Conservation (phyloP, 2,888 invertebrate species). For the Lasioglossum calceatum region DNA sequence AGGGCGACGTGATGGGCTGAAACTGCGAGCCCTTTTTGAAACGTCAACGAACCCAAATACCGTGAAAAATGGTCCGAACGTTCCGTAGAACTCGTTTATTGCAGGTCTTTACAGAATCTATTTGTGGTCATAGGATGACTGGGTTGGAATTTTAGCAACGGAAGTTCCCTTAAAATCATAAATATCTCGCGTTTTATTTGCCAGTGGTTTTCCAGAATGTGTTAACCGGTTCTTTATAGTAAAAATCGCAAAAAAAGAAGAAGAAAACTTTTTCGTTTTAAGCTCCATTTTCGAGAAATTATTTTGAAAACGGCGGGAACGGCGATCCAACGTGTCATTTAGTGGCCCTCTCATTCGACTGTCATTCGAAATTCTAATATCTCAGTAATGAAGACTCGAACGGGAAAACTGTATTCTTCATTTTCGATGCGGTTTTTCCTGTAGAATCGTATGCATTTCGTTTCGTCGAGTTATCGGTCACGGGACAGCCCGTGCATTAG, state of each 20-base stretch:
- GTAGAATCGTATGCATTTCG: neutral
- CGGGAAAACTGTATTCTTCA: neutral
- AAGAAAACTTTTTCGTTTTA: neutral
- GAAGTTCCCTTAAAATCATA: neutral
- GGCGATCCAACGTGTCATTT: neutral
- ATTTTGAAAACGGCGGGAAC: neutral
- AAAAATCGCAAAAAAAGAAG: neutral
- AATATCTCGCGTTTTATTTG: neutral
- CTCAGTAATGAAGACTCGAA: neutral
- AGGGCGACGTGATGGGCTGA: slow-evolving; percentile 7
- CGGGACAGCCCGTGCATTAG: neutral
- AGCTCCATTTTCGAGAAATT: neutral
- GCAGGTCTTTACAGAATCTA: neutral
- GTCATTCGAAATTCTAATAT: neutral
- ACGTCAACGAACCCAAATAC: neutral
- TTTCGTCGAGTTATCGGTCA: neutral
- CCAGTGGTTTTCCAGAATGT: too few relatives aligned
- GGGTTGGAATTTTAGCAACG: neutral
- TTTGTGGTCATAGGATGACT: neutral
- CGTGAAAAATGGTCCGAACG: neutral
- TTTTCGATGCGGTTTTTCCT: neutral
- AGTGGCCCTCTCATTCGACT: neutral
- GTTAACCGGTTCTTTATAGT: neutral
- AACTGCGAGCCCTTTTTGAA: neutral
- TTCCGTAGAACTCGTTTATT: neutral